Base-by-base conservation (phyloP, 1,140 invertebrate species). In the Aphidius gifuensis region DNA sequence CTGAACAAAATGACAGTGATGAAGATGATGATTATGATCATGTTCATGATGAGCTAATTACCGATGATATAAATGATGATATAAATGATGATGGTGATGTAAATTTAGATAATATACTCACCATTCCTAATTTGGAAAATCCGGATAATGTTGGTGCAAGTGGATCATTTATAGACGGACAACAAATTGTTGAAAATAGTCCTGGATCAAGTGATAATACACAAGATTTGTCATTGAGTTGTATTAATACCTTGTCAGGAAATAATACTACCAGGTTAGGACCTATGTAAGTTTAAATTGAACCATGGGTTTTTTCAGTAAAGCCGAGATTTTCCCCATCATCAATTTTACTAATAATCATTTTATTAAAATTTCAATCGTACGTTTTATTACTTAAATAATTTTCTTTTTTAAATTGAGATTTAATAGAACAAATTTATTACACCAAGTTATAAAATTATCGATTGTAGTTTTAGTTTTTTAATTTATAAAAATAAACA, bases 181-280 rank as follows among this genome's bases (percentile, higher is more conserved):
- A 55, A 62, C 57, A 58, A 21, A 9, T 32, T 32, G 4, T 1
- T 46, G 5, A 42, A 32, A 9, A 16, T 43, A 42, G 45, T 11
- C n/a, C 64, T 50, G 44, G 39, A 46, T 57, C 55, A 42, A 57
- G 48, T 39, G 49, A 43, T 21, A 60, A 61, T 16, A 49, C 70
- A 6, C 73, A 73, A 56, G 67, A 77, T 69, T 73, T 80, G 64
- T 73, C 73, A 46, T 66, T 80, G 49, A 78, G 76, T 73, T 71
- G 76, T 21, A 62, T 81, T 40, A 77, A 71, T 71, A 9, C 70
- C 6, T 63, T 66, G 39, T 68, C 65, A 50, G 59, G 65, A 5
- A 45, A 65, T 62, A 72, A 75, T 11, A 61, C 67, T 65, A 77
- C 71, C 74, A 80, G 78, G 71, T 80, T 79, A 78, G 78, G 65